phyloP scores from a whole-genome alignment of 2,888 invertebrate species.

The Autographa pulchrina region DNA sequence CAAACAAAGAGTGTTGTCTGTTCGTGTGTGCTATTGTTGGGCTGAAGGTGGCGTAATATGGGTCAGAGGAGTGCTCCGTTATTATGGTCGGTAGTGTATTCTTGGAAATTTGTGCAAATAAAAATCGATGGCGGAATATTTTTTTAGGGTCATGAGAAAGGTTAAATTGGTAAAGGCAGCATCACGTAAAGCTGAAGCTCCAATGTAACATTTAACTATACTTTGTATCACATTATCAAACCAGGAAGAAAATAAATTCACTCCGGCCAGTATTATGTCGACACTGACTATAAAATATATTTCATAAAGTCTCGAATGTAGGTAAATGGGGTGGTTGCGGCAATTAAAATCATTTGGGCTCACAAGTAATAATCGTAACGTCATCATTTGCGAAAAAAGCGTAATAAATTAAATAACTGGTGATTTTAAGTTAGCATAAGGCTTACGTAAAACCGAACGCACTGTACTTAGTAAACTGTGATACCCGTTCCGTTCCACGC shows the following conservation, averaged over 20 bases:
- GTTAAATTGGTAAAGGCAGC: background rate
- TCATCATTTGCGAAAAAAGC: constrained; percentile 36
- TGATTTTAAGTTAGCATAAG: constrained; percentile 33
- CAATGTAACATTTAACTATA: background rate
- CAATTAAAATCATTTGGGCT: constrained; percentile 34
- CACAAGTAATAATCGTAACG: constrained; percentile 33
- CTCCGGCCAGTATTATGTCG: constrained; percentile 32
- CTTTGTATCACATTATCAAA: constrained; percentile 13
- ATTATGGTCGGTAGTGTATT: constrained; percentile 22
- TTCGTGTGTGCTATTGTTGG: constrained; percentile 49
- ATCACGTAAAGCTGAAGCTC: background rate
- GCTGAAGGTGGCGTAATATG: constrained; percentile 47
- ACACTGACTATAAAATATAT: constrained; percentile 40
- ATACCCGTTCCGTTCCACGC: constrained; percentile 66
- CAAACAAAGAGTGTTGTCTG: constrained; percentile 50
- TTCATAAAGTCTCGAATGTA: constrained; percentile 25
- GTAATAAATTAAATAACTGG: constrained; percentile 38
- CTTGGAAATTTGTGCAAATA: constrained; percentile 26
- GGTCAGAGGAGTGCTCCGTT: constrained; percentile 30
- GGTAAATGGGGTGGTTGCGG: constrained; percentile 28
- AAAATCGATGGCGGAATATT: background rate
- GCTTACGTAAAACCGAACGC: constrained; percentile 66
- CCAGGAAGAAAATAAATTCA: constrained; percentile 39
- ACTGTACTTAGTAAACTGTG: constrained; percentile 47
- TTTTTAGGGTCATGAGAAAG: background rate